Evolutionary conservation across 1,140 invertebrate genomes (phyloP), one percentile per base, ranked within the genome.

Genomic region (Trichonephila inaurata): DNA sequence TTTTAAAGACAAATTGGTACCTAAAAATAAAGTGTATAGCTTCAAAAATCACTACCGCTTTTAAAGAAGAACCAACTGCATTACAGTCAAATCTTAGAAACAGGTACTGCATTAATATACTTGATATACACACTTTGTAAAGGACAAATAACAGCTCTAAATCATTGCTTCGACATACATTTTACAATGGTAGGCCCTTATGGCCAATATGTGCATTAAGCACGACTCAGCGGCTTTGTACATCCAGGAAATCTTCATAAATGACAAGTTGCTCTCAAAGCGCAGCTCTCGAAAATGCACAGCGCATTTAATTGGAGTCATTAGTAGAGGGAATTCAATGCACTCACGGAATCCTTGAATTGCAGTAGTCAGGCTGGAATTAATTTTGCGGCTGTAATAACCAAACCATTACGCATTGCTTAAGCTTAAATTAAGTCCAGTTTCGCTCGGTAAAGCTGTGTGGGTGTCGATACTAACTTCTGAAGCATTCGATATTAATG

Each of bases 321-420:
- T 77, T 77, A 77, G 72, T 0, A 77, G 33, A 77, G 72, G 24
- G 72, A 77, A 77, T 77, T 77, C 28, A 28, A 24, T 7, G 18
- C 24, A 28, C 33, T 18, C 14, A 18, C 72, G 72, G 33, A 77
- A 6, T 77, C 72, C 72, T 77, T 40, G 72, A 40, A 77, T 77
- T 77, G 33, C 72, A 33, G 33, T 40, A 77, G 72, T 77, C 33
- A 19, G 28, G 28, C 24, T 33, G 72, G 72, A 77, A 77, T 77
- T 77, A 77, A 77, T 77, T 77, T 40, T 19, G 33, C 6, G 28
- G 33, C 14, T 77, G 16, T 33, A 77, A 77, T 40, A 40, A 40
- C 28, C 28, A 40, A 77, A 77, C 72, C 72, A 77, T 77, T 77
- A 77, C 28, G 72, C 28, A 77, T 33, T 77, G 72, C 72, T 77